Evolutionary conservation across 2,797 vertebrate species (phyloP).

Genomic region (Alcedo atthis): DNA sequence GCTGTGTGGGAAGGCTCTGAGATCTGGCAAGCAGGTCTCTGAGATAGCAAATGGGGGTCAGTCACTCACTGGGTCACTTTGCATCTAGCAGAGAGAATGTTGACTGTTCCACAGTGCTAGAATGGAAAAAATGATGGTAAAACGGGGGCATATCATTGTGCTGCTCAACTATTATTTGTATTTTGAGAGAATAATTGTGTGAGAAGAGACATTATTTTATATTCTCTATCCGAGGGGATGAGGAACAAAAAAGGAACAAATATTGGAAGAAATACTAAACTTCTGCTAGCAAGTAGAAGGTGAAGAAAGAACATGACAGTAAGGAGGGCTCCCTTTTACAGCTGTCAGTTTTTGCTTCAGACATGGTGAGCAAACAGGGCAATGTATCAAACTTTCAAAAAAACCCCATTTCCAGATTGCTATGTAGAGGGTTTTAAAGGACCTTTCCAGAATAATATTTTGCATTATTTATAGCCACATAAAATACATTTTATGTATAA

Average conservation of each 20-base stretch:
- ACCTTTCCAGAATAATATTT: not conserved
- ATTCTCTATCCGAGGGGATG: not conserved
- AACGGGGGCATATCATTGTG: not conserved
- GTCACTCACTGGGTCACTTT: not conserved
- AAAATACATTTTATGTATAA: not conserved
- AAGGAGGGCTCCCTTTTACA: not conserved
- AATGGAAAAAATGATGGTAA: not conserved
- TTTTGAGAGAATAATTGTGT: not conserved
- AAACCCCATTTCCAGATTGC: not conserved
- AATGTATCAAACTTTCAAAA: not conserved
- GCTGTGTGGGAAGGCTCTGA: not conserved
- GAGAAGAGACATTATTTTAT: not conserved
- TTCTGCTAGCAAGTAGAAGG: not conserved
- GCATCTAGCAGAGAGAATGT: not conserved
- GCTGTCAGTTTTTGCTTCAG: not conserved
- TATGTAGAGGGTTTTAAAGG: not conserved
- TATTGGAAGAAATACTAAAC: not conserved
- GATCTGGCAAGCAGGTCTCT: not conserved
- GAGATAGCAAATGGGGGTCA: not conserved
- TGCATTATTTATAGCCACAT: not conserved
- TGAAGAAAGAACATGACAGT: fast-evolving
- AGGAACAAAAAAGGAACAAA: not conserved
- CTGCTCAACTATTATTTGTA: not conserved
- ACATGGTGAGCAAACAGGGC: not conserved
- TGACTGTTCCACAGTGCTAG: not conserved